Evolutionary conservation across 2,888 invertebrate species (phyloP), one percentile per base, ranked within the genome.

Genomic region (Agrypnus murinus): DNA sequence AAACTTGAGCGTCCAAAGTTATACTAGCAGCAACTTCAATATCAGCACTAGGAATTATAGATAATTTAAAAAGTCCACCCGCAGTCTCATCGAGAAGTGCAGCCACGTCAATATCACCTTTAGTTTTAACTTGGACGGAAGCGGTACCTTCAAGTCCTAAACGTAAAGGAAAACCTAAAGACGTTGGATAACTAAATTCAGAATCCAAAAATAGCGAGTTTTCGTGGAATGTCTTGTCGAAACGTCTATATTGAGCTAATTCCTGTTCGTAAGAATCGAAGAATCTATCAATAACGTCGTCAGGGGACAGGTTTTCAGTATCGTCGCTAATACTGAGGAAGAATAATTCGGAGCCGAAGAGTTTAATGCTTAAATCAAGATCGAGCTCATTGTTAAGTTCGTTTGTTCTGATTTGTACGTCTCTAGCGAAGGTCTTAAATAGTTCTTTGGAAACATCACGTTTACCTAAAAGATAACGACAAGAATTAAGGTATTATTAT

Each of bases 261-360:
- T 92, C 87, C 62, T 89, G 86, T 75, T 90, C 89, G 67, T 92
- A 79, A 59, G 84, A 77, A 1, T 88, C 87, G 48, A 93, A 87
- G 6, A 93, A 80, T 68, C 89, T 87, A 65, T 91, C 89, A 9
- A 93, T 83, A 8, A 92, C 81, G 1, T 87, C 87, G 55, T 91
- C 89, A 31, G 91, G 87, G 53, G 88, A 85, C 9, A 88, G 85
- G 5, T 90, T 89, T 31, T 90, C 86, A 4, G 80, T 74, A 72
- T 90, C 88, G 65, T 92, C 89, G 64, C 91, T 92, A 14, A 93
- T 87, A 59, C 92, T 93, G 0, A 93, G 82, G 86, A 94, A 95
- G 0, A 91, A 86, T 14, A 95, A 85, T 82, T 97, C 97, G 4
- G 95, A 93, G 9, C 97, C 97, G 79, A 97, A 95, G n/a, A 96